Conservation (phyloP, 2,797 vertebrate genomes). For the Sebastes trivittatus region DNA sequence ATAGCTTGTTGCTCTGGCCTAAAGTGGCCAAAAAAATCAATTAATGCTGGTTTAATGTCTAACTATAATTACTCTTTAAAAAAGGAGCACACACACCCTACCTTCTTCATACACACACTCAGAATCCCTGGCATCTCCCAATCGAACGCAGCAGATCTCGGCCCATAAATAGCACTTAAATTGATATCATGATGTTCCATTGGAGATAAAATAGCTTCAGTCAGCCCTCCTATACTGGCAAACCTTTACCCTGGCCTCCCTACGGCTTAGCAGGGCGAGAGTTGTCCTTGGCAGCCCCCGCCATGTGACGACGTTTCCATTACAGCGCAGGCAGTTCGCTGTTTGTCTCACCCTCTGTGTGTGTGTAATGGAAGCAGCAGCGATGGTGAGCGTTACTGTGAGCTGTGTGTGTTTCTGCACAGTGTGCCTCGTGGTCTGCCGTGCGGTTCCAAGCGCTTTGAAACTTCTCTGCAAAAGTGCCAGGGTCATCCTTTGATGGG, state of each 20-base stretch:
- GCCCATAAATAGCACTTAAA: slow-evolving; percentile 44
- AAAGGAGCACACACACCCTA: neutral
- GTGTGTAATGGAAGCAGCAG: slow-evolving; percentile 54
- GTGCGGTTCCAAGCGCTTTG: slow-evolving; percentile 51
- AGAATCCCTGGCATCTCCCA: slow-evolving; percentile 14
- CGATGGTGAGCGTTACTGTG: slow-evolving; percentile 22
- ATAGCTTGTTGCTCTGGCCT: neutral
- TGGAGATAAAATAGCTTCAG: slow-evolving; percentile 36
- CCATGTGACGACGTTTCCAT: slow-evolving; percentile 52
- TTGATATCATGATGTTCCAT: slow-evolving; percentile 51
- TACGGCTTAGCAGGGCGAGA: slow-evolving; percentile 25
- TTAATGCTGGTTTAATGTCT: neutral
- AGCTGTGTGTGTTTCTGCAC: slow-evolving; percentile 13
- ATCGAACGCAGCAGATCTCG: slow-evolving; percentile 26
- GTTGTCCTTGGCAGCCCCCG: slow-evolving; percentile 47
- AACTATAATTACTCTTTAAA: neutral
- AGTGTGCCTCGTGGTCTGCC: neutral
- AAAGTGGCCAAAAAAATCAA: neutral
- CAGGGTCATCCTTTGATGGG: slow-evolving; percentile 53
- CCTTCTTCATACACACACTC: neutral
- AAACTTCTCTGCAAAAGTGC: slow-evolving; percentile 36
- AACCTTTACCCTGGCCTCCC: slow-evolving; percentile 32
- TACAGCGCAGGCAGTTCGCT: slow-evolving; percentile 40
- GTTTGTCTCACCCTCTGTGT: slow-evolving; percentile 58
- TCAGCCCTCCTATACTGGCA: slow-evolving; percentile 20